Conservation (phyloP, 1,140 invertebrate genomes). For the Drosophila busckii region DNA sequence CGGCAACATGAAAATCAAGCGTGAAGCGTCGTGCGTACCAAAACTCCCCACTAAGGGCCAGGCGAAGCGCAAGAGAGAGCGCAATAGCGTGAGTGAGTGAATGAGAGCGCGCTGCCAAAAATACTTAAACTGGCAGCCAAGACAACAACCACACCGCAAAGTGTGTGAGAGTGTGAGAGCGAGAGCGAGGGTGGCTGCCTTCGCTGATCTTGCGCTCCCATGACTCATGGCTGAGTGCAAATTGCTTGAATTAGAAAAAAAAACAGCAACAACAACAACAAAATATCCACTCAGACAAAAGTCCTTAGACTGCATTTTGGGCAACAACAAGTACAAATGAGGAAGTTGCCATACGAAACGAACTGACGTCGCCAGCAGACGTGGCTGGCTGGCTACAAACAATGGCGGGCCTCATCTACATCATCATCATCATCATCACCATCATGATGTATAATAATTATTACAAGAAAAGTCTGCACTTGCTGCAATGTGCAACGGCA, state of each 20-base stretch:
- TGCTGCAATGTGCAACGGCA: conserved; percentile 40
- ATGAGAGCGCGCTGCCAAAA: too few species aligned
- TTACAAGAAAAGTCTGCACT: conserved; percentile 53
- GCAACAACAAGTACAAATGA: conserved; percentile 61
- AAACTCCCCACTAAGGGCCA: not conserved
- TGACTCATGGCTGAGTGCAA: too few species aligned
- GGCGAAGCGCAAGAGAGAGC: too few species aligned
- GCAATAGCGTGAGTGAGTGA: too few species aligned
- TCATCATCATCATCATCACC: conserved; percentile 16
- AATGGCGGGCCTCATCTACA: conserved; percentile 47
- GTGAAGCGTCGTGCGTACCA: conserved; percentile 47
- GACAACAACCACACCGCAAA: too few species aligned
- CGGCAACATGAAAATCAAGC: conserved; percentile 67
- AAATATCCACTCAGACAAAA: conserved; percentile 77
- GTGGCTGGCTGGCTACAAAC: conserved; percentile 53
- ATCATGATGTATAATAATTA: conserved; percentile 45
- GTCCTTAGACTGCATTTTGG: conserved; percentile 78
- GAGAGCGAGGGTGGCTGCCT: too few species aligned
- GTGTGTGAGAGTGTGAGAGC: too few species aligned
- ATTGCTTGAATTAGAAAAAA: conserved; percentile 62
- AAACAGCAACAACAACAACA: conserved; percentile 44
- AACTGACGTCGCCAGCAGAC: conserved; percentile 46
- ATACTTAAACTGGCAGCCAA: too few species aligned
- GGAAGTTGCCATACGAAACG: conserved; percentile 69
- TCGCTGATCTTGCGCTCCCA: too few species aligned